These are phyloP conservation scores for Probaryconus sp. DNA, from an alignment of 1,140 invertebrate species.

Conservation along the genomic window DNA sequence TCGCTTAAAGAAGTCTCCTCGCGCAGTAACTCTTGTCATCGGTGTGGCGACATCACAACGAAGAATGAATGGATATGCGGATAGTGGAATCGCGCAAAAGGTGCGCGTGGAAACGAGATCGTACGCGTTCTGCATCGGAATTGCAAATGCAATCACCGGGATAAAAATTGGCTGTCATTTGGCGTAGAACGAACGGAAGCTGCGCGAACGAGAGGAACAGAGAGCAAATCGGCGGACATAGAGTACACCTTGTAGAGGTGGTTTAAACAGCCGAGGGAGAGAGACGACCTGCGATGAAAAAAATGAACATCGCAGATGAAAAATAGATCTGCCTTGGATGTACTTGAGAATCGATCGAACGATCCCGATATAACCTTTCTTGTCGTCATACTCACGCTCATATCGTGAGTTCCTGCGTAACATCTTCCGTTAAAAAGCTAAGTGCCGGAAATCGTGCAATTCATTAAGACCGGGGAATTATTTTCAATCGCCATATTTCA, in stretches of 20 bases:
- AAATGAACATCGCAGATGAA: slow-evolving; percentile 36
- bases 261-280: slow-evolving; percentile 46
- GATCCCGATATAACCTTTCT: slow-evolving; percentile 37
- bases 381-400: slow-evolving; percentile 43
- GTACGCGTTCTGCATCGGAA: slow-evolving; percentile 70
- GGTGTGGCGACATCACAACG: slow-evolving; percentile 34
- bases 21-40: slow-evolving; percentile 60
- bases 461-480: slow-evolving; percentile 41
- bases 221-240: slow-evolving; percentile 10
- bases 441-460: slow-evolving; percentile 51
- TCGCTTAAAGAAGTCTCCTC: slow-evolving; percentile 51
- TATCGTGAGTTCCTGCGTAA: slow-evolving; percentile 43
- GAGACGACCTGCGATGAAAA: slow-evolving; percentile 7
- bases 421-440: slow-evolving; percentile 28
- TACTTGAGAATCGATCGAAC: slow-evolving; percentile 61
- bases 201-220: slow-evolving; percentile 15
- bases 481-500: slow-evolving; percentile 44
- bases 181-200: slow-evolving; percentile 50
- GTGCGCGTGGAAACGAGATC: slow-evolving; percentile 53
- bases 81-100: slow-evolving; percentile 39
- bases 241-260: slow-evolving; percentile 30
- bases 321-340: slow-evolving; percentile 53
- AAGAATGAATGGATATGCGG: slow-evolving; percentile 54
- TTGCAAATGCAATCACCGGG: slow-evolving; percentile 77
- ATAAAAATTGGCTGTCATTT: slow-evolving; percentile 78